These are phyloP conservation scores for Paramuricea clavata DNA, from an alignment of 92 coral and sea anemone species.

Conservation along the genomic window DNA sequence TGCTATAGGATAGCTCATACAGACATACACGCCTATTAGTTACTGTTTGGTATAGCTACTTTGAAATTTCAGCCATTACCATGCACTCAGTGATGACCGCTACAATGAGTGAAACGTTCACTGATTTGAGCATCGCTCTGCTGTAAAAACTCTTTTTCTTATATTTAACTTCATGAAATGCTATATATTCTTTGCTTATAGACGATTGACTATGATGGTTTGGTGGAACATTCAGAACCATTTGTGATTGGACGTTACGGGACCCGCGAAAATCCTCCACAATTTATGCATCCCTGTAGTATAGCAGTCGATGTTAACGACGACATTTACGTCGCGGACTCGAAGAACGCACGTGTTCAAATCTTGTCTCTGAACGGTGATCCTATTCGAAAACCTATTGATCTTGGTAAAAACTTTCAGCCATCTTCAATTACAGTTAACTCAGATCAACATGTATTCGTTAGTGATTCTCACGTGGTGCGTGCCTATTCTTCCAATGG, in stretches of 20 bases:
- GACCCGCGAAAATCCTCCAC: constrained; percentile 71
- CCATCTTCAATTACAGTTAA: constrained; percentile 83
- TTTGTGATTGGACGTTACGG: constrained; percentile 79
- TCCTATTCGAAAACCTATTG: constrained; percentile 78
- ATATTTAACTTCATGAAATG: too few species aligned
- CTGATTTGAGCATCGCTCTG: too few species aligned
- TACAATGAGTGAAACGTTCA: too few species aligned
- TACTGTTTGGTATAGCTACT: too few species aligned
- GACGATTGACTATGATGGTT: constrained; percentile 73
- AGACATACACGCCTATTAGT: too few species aligned
- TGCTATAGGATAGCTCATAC: too few species aligned
- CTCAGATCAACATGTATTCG: constrained; percentile 79
- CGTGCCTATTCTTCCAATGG: constrained; percentile 93
- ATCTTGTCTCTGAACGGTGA: constrained; percentile 70
- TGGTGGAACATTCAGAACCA: constrained; percentile 55
- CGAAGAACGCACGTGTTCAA: constrained; percentile 79
- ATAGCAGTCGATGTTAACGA: constrained; percentile 72
- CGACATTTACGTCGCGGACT: constrained; percentile 78
- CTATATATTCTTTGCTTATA: not conserved
- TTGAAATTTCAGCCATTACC: too few species aligned
- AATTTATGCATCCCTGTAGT: constrained; percentile 83
- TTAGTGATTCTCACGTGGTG: constrained; percentile 82
- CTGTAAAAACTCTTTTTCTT: too few species aligned
- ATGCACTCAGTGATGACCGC: too few species aligned
- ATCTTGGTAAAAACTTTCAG: constrained; percentile 71